Percentiles rank a stretch among this genome's conserved stretches.
These are phyloP conservation scores for Bungarus multicinctus DNA, from an alignment of 2,113 vertebrate species.

Conservation along the genomic window DNA sequence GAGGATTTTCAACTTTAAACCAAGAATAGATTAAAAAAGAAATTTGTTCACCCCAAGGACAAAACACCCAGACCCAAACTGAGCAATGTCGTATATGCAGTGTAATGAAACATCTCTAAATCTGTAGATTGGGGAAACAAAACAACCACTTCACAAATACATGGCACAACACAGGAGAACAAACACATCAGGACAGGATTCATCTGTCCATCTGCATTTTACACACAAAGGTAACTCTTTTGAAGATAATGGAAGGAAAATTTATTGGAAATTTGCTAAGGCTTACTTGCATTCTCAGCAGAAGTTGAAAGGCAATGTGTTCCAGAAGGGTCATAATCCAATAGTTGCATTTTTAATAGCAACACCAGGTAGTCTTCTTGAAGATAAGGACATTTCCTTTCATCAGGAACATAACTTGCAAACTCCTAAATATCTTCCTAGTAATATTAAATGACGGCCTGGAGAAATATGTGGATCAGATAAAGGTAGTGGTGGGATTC, in stretches of 20 bases:
- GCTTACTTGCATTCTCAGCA: neutral
- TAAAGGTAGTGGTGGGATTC: neutral
- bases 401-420: neutral
- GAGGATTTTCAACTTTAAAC: neutral
- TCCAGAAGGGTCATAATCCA: neutral
- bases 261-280: neutral
- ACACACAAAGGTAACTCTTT: neutral
- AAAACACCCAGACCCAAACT: neutral
- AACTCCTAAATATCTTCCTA: neutral
- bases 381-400: neutral
- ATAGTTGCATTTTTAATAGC: neutral
- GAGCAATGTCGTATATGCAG: neutral
- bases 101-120: neutral
- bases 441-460: neutral
- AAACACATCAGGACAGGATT: neutral
- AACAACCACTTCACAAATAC: too few relatives aligned
- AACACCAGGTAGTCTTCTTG: neutral
- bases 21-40: neutral
- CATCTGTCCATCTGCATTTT: neutral
- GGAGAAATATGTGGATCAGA: neutral
- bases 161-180: too few relatives aligned
- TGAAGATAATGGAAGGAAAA: neutral
- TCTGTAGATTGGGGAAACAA: neutral
- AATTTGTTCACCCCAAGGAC: neutral
- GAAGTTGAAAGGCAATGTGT: neutral